A percentile compares a stretch with the other conserved stretches of the same genome.
phyloP scores from a whole-genome alignment of 2,797 vertebrate species.

The Neosalanx taihuensis region DNA sequence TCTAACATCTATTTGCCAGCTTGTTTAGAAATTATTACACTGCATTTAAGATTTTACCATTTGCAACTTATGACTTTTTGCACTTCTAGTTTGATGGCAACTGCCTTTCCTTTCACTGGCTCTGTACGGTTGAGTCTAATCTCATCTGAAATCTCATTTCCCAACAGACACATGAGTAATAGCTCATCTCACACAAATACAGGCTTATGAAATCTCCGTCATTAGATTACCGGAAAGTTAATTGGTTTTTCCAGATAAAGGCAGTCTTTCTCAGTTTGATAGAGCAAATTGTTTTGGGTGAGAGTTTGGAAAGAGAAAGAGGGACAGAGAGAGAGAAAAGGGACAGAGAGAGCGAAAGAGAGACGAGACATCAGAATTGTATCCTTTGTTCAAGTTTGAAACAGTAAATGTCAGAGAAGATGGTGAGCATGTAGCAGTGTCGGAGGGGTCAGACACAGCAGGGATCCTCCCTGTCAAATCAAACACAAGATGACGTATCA shows the following conservation, averaged over 20 bases:
- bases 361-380: conserved; percentile 11
- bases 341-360: conserved; percentile 2
- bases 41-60: no score
- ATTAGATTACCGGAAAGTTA: conserved; percentile 13
- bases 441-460: no score
- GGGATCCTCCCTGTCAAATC: no score
- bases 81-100: no score
- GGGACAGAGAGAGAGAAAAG: background rate
- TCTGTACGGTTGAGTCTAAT: no score
- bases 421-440: no score
- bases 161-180: conserved; percentile 19
- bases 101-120: no score
- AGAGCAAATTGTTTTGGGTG: background rate
- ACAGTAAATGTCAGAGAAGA: no score
- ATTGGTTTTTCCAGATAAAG: background rate
- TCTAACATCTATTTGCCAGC: no score
- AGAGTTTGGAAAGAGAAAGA: background rate
- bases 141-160: conserved; percentile 8
- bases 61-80: no score
- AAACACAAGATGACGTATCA: no score
- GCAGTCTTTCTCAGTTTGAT: background rate
- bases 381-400: conserved; percentile 7
- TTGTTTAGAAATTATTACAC: no score
- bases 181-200: conserved; percentile 18
- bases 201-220: conserved; percentile 17